Evolutionary conservation across 1,140 invertebrate species (phyloP).

Genomic region (Heliconius hewitsoni): DNA sequence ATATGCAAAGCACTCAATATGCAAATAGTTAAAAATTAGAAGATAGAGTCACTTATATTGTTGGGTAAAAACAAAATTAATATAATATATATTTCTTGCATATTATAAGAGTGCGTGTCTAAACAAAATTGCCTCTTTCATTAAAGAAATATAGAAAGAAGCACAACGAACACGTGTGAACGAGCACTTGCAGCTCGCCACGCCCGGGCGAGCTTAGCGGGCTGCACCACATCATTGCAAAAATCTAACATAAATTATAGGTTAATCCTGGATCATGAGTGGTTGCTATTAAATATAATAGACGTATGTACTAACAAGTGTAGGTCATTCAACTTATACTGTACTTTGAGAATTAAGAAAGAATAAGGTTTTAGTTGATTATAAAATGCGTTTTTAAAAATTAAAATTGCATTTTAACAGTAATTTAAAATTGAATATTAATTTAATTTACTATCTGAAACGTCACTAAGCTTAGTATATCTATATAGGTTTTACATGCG

Average conservation of each 20-base stretch:
- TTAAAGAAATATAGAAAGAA: slow-evolving; percentile 10
- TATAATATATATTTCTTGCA: neutral
- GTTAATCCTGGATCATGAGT: slow-evolving; percentile 6
- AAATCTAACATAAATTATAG: slow-evolving; percentile 24
- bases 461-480: too few species aligned
- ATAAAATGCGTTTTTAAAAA: too few species aligned
- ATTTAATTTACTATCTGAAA: too few species aligned
- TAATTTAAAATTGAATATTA: too few species aligned
- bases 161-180: slow-evolving; percentile 6
- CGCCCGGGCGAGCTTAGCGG: neutral
- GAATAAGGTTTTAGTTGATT: too few species aligned
- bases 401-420: too few species aligned
- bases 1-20: too few species aligned
- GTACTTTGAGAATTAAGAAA: neutral
- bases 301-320: neutral
- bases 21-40: too few species aligned
- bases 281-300: slow-evolving; percentile 18
- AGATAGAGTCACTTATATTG: too few species aligned
- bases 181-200: neutral
- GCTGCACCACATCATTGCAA: slow-evolving; percentile 13
- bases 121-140: neutral
- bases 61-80: neutral
- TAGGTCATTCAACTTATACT: slow-evolving; percentile 9
- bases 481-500: too few species aligned
- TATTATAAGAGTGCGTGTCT: neutral